These are phyloP conservation scores for Xestobium rufovillosum DNA, from an alignment of 2,888 invertebrate species.

Conservation along the genomic window DNA sequence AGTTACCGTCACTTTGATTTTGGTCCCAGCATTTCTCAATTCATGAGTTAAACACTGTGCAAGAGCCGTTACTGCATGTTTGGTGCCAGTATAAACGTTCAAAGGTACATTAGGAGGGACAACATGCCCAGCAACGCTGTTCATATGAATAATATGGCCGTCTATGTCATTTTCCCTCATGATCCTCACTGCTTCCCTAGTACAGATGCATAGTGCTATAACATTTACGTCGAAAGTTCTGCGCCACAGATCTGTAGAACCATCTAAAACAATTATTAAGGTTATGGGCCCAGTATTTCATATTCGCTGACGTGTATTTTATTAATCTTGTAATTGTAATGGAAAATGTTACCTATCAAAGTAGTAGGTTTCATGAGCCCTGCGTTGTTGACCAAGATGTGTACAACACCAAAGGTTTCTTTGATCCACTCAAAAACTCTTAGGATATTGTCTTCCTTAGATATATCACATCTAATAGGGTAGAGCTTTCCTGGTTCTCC, in stretches of 20 bases:
- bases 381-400: too few species aligned
- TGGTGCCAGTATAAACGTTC: conserved; percentile 28
- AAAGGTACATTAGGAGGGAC: conserved; percentile 21
- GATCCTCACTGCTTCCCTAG: conserved; percentile 26
- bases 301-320: too few species aligned
- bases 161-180: conserved; percentile 24
- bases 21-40: conserved; percentile 16
- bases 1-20: conserved; percentile 29
- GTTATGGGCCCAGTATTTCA: too few species aligned
- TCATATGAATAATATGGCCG: conserved; percentile 29
- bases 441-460: too few species aligned
- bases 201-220: conserved; percentile 27
- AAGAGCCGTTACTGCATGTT: conserved; percentile 29
- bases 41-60: conserved; percentile 27
- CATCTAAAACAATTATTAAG: conserved; percentile 18
- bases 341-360: too few species aligned
- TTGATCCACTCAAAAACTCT: too few species aligned
- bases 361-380: too few species aligned
- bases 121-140: conserved; percentile 25
- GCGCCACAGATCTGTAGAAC: conserved; percentile 26
- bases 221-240: conserved; percentile 27
- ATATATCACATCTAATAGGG: too few species aligned
- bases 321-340: too few species aligned
- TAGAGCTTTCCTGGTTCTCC: too few species aligned
- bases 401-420: too few species aligned